Evolutionary conservation across 1,140 invertebrate species (phyloP).

Genomic region (Limonius californicus): DNA sequence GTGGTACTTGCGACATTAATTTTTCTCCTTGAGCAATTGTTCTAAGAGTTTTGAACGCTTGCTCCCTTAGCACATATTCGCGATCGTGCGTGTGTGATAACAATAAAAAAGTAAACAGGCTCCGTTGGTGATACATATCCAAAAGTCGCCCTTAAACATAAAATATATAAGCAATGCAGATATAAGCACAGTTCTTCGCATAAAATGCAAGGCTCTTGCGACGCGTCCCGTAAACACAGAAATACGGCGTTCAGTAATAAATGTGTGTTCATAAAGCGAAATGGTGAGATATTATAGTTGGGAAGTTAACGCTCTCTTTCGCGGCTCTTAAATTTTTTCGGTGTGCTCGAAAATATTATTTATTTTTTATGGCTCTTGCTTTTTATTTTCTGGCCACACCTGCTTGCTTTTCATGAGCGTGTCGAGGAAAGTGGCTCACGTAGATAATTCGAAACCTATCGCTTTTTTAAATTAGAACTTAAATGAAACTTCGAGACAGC

Average conservation of each 20-base stretch:
- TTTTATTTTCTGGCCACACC: not conserved
- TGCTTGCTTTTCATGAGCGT: not conserved
- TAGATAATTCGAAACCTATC: too few species aligned
- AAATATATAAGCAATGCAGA: not conserved
- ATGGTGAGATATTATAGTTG: conserved; percentile 10
- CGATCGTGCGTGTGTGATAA: not conserved
- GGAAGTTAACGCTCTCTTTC: not conserved
- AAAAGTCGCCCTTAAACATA: not conserved
- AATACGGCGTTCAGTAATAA: conserved; percentile 1
- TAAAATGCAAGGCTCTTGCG: not conserved
- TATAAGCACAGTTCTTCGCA: not conserved
- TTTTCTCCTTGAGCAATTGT: too few species aligned
- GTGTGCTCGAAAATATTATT: not conserved
- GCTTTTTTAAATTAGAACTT: not conserved
- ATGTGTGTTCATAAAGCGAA: conserved; percentile 12
- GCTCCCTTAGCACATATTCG: not conserved
- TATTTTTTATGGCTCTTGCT: not conserved
- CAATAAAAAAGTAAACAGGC: not conserved
- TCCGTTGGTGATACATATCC: not conserved
- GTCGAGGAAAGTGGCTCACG: not conserved
- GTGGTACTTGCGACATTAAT: too few species aligned
- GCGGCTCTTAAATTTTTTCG: conserved; percentile 10
- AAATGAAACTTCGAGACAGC: not conserved
- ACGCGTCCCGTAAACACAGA: conserved; percentile 1
- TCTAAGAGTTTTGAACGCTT: not conserved